Base-by-base conservation (phyloP, 2,113 vertebrate genomes). In the Caretta caretta region DNA sequence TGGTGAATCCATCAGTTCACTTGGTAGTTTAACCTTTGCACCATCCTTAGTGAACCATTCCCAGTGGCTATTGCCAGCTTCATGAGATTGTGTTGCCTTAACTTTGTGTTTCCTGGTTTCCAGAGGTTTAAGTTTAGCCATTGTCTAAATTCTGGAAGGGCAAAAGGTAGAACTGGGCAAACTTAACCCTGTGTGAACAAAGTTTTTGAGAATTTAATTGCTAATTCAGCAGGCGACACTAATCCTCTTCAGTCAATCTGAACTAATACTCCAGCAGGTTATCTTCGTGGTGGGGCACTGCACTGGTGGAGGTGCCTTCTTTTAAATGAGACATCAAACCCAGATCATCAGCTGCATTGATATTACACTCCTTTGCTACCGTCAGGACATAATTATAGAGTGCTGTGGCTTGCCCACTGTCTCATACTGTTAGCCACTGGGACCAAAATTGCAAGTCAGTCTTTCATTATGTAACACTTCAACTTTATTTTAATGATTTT, bases 161-260 rank as follows among this genome's bases (percentile, higher is more conserved):
- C 1, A 0, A 0, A 1, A n/a, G 19, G 69, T 24, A 20, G 54
- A 48, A 46, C 56, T 46, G n/a, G 49, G 20, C 0, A 65, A 65
- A 25, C 5, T 10, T n/a, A 13, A 0, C 14, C 35, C 69, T 3
- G 4, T 48, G 27, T 53, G 25, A 0, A 8, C 59, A 25, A 78
- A 1, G 1, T 0, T 4, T 3, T 19, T 3, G 46, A 4, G 20
- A 29, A 35, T 65, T 65, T 35, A 65, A 35, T 65, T 65, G 29
- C 14, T 65, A 79, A 81, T 13, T 88, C 95, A 84, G 87, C 87
- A 94, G 90, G 83, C 89, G 95, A 89, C 93, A 84, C 84, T 90
- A 2, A 0, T 22, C 57, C 22, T 20, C 86, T 75, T 93, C 62
- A 0, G 0, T 35, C 62, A 65, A 17, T 14, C 10, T 2, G 17